A percentile compares a stretch with the other conserved stretches of the same genome.
Conservation (phyloP, 2,797 vertebrate species). For the Hipposideros larvatus region DNA sequence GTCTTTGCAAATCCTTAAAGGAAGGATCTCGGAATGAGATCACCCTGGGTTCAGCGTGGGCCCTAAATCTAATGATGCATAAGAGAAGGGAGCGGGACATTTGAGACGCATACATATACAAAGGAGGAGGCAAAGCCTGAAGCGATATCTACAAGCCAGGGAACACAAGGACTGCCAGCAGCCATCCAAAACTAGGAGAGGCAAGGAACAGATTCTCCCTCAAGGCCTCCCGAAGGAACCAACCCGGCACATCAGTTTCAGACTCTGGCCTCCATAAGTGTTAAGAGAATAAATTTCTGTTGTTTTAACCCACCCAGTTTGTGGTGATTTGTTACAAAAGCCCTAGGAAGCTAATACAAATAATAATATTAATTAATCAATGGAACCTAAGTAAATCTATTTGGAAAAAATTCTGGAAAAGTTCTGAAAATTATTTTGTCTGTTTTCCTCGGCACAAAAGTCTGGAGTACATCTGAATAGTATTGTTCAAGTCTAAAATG, state of each 20-base stretch:
- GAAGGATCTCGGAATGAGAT: conserved; percentile 5
- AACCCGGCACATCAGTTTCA: background rate
- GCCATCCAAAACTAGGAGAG: background rate
- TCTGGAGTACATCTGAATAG: background rate
- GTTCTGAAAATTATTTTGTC: conserved; percentile 27
- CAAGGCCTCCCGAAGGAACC: background rate
- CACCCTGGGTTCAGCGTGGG: background rate
- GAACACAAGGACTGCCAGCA: background rate
- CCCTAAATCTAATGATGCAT: background rate
- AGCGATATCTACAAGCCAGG: background rate
- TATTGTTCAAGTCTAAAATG: conserved; percentile 28
- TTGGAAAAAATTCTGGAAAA: conserved; percentile 5
- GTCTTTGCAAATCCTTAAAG: conserved; percentile 45
- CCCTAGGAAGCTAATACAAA: conserved; percentile 10
- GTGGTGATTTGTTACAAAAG: background rate
- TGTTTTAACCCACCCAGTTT: background rate
- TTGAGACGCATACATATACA: background rate
- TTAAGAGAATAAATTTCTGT: background rate
- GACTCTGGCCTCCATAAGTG: background rate
- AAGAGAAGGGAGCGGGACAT: background rate
- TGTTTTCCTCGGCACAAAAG: conserved; percentile 6
- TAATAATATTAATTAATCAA: background rate
- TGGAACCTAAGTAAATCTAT: background rate
- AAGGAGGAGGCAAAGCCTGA: background rate
- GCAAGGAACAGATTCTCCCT: background rate